phyloP scores from a whole-genome alignment of 2,888 invertebrate species.

The Agriopis aurantiaria region DNA sequence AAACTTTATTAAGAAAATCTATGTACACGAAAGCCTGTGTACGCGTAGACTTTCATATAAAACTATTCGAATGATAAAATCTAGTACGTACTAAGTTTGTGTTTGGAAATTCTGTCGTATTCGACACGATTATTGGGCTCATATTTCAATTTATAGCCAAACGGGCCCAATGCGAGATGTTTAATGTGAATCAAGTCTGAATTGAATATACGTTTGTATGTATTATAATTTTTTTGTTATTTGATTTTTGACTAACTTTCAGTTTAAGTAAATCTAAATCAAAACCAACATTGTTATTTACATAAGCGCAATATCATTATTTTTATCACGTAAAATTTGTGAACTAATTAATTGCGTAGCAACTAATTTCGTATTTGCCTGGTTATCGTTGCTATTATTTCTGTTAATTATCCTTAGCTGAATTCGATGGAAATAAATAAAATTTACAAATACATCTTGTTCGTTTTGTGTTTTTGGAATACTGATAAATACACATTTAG shows the following conservation, averaged over 20 bases:
- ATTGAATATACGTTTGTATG: too few species aligned
- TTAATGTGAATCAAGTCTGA: not conserved
- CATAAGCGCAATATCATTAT: slow-evolving; percentile 32
- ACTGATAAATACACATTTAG: too few species aligned
- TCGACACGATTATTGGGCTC: too few species aligned
- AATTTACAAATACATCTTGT: slow-evolving; percentile 70
- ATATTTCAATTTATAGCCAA: too few species aligned
- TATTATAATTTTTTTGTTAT: not conserved
- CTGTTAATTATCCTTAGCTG: slow-evolving; percentile 73
- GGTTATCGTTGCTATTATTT: slow-evolving; percentile 66
- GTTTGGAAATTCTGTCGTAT: not conserved
- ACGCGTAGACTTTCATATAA: too few species aligned
- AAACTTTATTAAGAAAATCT: too few species aligned
- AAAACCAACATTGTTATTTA: slow-evolving; percentile 22
- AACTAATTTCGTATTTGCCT: slow-evolving; percentile 61
- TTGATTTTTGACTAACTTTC: not conserved
- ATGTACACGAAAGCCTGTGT: too few species aligned
- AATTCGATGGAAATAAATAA: slow-evolving; percentile 79
- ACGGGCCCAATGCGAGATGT: too few species aligned
- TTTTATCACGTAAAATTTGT: slow-evolving; percentile 32
- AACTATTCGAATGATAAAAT: not conserved
- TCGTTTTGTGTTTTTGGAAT: slow-evolving; percentile 18
- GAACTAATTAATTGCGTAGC: slow-evolving; percentile 52
- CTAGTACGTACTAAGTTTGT: not conserved
- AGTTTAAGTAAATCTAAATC: slow-evolving; percentile 1